phyloP scores from a whole-genome alignment of 2,797 vertebrate genomes.

The Eremophila alpestris region DNA sequence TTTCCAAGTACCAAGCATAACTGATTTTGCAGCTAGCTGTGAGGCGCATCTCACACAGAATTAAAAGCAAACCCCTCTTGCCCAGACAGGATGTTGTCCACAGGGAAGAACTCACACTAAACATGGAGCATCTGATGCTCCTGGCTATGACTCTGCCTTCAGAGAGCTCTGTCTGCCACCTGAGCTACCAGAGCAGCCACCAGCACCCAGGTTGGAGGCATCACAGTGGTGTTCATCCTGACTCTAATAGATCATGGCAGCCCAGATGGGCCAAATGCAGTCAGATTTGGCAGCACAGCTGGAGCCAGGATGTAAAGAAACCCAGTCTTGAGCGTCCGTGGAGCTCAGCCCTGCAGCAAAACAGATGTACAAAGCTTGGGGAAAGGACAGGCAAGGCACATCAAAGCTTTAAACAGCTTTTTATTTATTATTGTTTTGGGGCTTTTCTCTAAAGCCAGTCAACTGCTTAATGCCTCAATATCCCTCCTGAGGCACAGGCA shows the following conservation, averaged over 20 bases:
- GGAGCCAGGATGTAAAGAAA: not conserved
- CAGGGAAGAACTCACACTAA: not conserved
- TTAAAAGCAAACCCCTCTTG: not conserved
- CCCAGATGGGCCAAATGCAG: not conserved
- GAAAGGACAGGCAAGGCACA: not conserved
- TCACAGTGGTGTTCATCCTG: not conserved
- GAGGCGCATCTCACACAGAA: not conserved
- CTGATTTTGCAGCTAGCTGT: not conserved
- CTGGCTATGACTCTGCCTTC: fast-evolving
- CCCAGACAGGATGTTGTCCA: not conserved
- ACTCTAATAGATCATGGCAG: not conserved
- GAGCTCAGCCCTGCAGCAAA: not conserved
- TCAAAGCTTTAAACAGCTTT: not conserved
- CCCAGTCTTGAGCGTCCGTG: fast-evolving
- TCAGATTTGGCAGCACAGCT: not conserved
- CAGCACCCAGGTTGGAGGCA: not conserved
- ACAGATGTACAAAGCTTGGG: not conserved
- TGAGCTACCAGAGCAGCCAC: not conserved
- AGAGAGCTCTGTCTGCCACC: not conserved
- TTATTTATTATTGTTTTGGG: not conserved
- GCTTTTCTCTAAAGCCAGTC: not conserved
- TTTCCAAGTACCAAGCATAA: not conserved
- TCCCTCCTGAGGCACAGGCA: not conserved
- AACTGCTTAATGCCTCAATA: not conserved
- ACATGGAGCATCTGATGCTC: not conserved